Conservation (phyloP, 1,140 invertebrate genomes). For the Cephus cinctus region DNA sequence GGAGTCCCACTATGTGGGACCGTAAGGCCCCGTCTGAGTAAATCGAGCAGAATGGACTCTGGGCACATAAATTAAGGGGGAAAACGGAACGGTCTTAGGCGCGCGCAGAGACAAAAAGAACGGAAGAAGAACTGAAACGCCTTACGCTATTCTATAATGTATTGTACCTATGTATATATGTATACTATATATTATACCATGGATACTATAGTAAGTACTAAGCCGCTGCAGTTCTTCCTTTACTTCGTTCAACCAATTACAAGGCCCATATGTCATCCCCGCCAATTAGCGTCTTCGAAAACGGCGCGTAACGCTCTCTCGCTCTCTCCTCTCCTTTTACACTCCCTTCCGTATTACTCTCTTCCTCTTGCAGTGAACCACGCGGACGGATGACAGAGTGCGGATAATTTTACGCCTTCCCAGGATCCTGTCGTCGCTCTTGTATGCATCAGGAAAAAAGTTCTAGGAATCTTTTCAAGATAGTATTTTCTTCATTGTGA, state of each 20-base stretch:
- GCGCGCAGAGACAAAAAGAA: too few relatives aligned
- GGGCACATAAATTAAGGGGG: too few relatives aligned
- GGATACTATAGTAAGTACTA: too few relatives aligned
- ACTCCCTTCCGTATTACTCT: background rate
- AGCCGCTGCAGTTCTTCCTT: too few relatives aligned
- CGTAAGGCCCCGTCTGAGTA: too few relatives aligned
- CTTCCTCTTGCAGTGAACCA: background rate
- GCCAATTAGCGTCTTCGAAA: conserved; percentile 20
- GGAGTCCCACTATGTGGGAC: conserved; percentile 1
- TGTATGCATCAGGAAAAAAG: conserved; percentile 8
- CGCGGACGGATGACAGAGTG: conserved; percentile 15
- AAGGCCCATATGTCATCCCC: conserved; percentile 18
- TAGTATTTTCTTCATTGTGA: background rate
- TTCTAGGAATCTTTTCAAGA: background rate
- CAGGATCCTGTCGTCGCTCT: conserved; percentile 15
- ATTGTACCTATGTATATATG: too few relatives aligned
- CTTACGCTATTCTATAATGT: too few relatives aligned
- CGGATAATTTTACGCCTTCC: conserved; percentile 21
- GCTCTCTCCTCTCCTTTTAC: background rate
- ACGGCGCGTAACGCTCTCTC: background rate
- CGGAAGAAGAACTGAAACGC: too few relatives aligned
- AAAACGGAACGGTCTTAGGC: too few relatives aligned
- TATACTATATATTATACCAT: too few relatives aligned
- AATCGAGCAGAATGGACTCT: too few relatives aligned
- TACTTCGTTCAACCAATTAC: conserved; percentile 22